Conservation (phyloP, 1,140 invertebrate species). For the Leptonema lineaticorne region DNA sequence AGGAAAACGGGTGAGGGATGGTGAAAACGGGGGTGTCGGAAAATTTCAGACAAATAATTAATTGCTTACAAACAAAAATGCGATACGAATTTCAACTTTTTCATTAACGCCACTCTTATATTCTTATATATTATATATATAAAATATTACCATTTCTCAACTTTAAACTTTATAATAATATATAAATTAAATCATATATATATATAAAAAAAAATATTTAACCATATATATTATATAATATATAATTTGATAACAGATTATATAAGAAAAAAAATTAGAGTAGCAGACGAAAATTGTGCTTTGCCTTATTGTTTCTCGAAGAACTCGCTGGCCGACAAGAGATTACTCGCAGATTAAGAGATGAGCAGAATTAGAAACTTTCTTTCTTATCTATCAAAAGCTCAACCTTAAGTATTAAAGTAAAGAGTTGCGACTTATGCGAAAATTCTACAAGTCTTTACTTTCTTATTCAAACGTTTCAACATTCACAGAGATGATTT, state of each 20-base stretch:
- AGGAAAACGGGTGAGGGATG: background rate
- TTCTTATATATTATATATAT: no score
- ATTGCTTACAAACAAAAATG: background rate
- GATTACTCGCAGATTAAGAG: conserved; percentile 37
- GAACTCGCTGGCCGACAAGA: conserved; percentile 14
- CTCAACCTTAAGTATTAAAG: conserved; percentile 21
- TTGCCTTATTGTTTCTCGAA: conserved; percentile 25
- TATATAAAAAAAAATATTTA: no score
- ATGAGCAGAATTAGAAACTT: conserved; percentile 35
- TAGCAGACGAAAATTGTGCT: background rate
- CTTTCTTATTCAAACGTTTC: background rate
- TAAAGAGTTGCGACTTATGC: conserved; percentile 2
- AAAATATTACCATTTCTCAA: no score
- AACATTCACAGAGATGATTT: no score
- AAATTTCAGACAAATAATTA: background rate
- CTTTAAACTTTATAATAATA: no score
- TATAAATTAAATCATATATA: no score
- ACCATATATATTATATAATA: no score
- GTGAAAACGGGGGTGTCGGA: background rate
- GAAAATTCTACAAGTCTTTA: background rate
- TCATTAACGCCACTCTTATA: conserved; percentile 18
- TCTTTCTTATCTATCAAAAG: conserved; percentile 35
- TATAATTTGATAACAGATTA: no score
- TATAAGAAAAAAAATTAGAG: no score
- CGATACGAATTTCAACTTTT: conserved; percentile 27